Evolutionary conservation across 2,888 invertebrate species (phyloP), one percentile per base, ranked within the genome.

Genomic region (Acholoe squamosa): DNA sequence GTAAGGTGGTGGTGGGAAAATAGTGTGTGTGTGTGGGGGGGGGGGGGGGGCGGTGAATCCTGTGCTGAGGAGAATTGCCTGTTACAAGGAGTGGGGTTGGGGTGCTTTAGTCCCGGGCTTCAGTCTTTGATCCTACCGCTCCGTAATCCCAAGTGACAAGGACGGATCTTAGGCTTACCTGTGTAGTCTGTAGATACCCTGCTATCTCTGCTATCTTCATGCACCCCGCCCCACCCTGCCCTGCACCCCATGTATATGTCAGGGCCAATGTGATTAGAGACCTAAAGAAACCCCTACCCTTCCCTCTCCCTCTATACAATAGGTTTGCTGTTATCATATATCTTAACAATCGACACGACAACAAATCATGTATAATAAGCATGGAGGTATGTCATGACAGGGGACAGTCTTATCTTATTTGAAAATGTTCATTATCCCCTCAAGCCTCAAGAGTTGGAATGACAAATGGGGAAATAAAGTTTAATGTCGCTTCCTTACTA

Each of bases 301-400:
- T 3, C 10, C 43, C 43, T 43, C 43, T 43, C 43, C 43, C 43
- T 61, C 61, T 61, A 10, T n/a, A 61, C 61, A 61, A 61, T 61
- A 22, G 19, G 61, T 61, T 61, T 61, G 61, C 19, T 54, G 19
- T 43, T 61, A 61, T 61, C 3, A n/a, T 7, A 19, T 61, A 61
- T 61, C 61, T 19, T n/a, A 19, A n/a, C n/a, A 5, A 61, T 61
- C 61, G 5, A 22, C 19, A 61, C 61, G n/a, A 22, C 61, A n/a
- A 61, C 61, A 61, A 61, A 61, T 61, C 61, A 61, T 61, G 61
- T 19, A n/a, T 61, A 61, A 61, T 61, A 61, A 61, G 61, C 61
- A n/a, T 19, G 5, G 61, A n/a, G 61, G 61, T 61, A n/a, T 43
- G 61, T 19, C 61, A 61, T 61, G 22, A 14, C 22, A n/a, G 61